Evolutionary conservation across 2,888 invertebrate genomes (phyloP), one percentile per base, ranked within the genome.

Genomic region (Drosophila robusta): DNA sequence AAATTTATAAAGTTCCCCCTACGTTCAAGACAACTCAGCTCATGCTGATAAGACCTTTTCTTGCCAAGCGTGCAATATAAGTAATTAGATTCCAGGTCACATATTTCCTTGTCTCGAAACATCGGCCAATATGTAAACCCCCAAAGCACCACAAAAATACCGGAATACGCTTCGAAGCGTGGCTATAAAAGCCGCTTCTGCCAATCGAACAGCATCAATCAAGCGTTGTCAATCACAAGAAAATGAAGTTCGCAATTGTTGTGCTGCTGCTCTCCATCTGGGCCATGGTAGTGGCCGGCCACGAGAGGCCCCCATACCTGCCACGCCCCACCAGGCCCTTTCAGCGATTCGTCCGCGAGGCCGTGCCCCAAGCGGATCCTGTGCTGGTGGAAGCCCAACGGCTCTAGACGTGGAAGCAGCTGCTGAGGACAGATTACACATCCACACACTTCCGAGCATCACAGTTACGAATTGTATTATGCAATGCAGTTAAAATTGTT

Each of bases 191-290:
- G 18, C 14, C 0, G 8, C 2, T 32, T 11, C 7, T 8, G 4
- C 0, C 38, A 26, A 54, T 22, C 36, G 50, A 69, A 36, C 3
- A 24, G 18, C 41, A 69, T 60, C 58, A 73, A 41, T 45, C 18
- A 39, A 26, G 14, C 38, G n/a, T 54, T 38, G 47, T 56, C 32
- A 36, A 45, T 12, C n/a, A 2, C 1, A 22, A 6, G 8, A 56
- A 3, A 34, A 75, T 74, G 70, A 69, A 69, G 18, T 61, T 41
- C 49, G 14, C 60, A 34, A 57, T 75, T 46, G 5, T 42, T 39
- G 2, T 73, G 8, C 41, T 73, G 12, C 42, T 74, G 16, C 9
- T 75, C 4, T 45, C 60, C 8, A 16, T 74, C 60, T 50, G 34
- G 9, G 70, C 38, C 2, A 24, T 75, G 75, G 49, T 60, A 4